Conservation (phyloP, 1,140 invertebrate genomes). For the Alviniconcha marisindica region DNA sequence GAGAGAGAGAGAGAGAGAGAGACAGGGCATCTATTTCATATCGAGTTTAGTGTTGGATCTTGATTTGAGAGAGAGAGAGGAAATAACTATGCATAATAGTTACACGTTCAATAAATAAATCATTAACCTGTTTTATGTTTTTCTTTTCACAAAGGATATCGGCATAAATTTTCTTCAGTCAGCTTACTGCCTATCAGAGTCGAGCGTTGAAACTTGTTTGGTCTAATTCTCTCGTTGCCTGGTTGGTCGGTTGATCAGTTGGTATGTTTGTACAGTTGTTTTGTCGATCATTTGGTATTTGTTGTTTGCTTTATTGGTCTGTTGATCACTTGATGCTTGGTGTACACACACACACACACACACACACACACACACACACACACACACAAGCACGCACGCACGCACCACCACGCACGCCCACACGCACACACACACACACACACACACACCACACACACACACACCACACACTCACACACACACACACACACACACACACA, state of each 20-base stretch:
- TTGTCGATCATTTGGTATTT: neutral
- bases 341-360: neutral
- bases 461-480: too few relatives aligned
- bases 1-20: too few relatives aligned
- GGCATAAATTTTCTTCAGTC: neutral
- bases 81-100: too few relatives aligned
- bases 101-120: too few relatives aligned
- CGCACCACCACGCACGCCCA: neutral
- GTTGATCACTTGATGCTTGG: neutral
- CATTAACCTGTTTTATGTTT: too few relatives aligned
- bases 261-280: neutral
- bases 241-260: neutral
- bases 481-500: too few relatives aligned
- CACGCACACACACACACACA: conserved; percentile 1
- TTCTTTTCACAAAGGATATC: too few relatives aligned
- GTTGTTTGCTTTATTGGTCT: neutral
- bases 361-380: neutral
- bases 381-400: neutral
- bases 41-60: too few relatives aligned
- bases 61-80: too few relatives aligned
- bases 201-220: neutral
- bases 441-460: too few relatives aligned
- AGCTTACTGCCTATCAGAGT: neutral
- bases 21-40: too few relatives aligned
- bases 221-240: neutral